Evolutionary conservation across 2,113 vertebrate genomes (phyloP).

Genomic region (Cynocephalus volans): DNA sequence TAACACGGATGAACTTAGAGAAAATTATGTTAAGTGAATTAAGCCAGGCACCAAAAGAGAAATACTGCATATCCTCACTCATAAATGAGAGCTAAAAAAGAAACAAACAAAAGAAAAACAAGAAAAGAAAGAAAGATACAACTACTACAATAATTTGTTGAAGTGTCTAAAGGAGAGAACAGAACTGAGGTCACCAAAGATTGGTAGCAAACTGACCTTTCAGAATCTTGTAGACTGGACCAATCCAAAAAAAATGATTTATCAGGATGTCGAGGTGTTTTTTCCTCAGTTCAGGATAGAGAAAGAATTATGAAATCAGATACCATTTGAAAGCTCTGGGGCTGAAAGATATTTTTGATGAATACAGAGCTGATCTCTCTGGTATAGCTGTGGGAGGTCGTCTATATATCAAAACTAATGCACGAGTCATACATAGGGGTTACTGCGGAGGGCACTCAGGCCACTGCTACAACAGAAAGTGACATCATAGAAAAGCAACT

Average conservation of each 20-base stretch:
- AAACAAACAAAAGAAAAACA: too few species aligned
- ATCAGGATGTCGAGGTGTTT: constrained; percentile 82
- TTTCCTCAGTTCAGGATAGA: constrained; percentile 89
- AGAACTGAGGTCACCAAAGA: constrained; percentile 60
- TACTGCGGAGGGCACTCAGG: constrained; percentile 88
- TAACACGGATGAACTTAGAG: too few species aligned
- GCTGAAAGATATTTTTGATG: constrained; percentile 85
- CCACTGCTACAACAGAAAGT: constrained; percentile 56
- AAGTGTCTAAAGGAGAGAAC: too few species aligned
- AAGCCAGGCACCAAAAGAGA: too few species aligned
- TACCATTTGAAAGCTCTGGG: constrained; percentile 82
- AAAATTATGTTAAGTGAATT: too few species aligned
- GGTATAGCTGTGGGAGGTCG: constrained; percentile 85
- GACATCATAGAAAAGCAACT: constrained; percentile 72
- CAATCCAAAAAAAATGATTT: constrained; percentile 69
- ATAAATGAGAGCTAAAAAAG: too few species aligned
- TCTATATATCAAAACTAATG: constrained; percentile 57
- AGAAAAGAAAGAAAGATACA: too few species aligned
- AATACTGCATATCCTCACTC: too few species aligned
- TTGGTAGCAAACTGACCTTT: constrained; percentile 82
- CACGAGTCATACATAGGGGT: constrained; percentile 80
- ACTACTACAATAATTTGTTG: too few species aligned
- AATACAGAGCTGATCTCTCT: constrained; percentile 88
- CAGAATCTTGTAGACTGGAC: constrained; percentile 86
- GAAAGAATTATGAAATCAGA: constrained; percentile 82